Evolutionary conservation across 2,113 vertebrate genomes (phyloP).

Genomic region (human): DNA sequence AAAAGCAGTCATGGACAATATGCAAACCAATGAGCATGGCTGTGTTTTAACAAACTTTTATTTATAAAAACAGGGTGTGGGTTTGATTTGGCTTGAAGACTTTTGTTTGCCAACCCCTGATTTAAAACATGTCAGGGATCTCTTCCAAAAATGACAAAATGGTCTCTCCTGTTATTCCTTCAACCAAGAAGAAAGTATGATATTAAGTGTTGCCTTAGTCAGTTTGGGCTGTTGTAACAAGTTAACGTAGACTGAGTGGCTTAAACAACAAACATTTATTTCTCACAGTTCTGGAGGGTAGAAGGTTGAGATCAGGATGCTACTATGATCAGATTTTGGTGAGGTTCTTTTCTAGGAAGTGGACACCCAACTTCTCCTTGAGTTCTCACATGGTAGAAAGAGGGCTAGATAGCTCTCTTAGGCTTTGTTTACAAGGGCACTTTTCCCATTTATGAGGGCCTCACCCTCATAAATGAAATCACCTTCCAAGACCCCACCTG

Average conservation of each 20-base stretch:
- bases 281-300: neutral
- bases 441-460: neutral
- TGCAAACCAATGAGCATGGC: neutral
- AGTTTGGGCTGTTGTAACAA: neutral
- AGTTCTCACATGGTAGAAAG: neutral
- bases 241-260: neutral
- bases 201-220: neutral
- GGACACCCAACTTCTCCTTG: neutral
- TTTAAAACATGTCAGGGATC: neutral
- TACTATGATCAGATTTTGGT: neutral
- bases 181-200: neutral
- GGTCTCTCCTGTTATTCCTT: neutral
- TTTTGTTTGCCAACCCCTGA: neutral
- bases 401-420: neutral
- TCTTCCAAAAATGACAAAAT: neutral
- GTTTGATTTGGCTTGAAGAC: neutral
- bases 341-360: neutral
- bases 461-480: neutral
- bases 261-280: neutral
- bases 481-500: neutral
- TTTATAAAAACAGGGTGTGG: neutral
- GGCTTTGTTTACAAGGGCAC: neutral
- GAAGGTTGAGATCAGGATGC: neutral
- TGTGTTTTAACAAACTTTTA: neutral
- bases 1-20: neutral